phyloP scores from a whole-genome alignment of 53 echinoderm and acorn worm genomes.

The Hippasteria phrygiana region DNA sequence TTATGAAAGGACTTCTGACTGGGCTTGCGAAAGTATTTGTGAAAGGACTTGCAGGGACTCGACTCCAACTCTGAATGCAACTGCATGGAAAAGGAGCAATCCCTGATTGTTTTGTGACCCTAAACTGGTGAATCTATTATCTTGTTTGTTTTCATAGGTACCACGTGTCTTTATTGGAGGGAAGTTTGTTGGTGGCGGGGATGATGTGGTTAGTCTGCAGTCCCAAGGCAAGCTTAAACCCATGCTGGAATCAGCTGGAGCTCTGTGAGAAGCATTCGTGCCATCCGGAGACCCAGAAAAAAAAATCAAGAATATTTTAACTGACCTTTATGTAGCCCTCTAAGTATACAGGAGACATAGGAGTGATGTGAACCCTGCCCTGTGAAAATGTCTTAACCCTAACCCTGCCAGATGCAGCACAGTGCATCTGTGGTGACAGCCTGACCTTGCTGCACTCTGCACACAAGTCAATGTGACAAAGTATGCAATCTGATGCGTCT shows the following conservation, averaged over 20 bases:
- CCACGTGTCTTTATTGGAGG: slow-evolving; percentile 92
- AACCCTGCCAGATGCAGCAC: too few species aligned
- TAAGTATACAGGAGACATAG: too few species aligned
- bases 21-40: too few species aligned
- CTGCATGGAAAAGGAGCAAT: background rate
- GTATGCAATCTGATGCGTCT: too few species aligned
- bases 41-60: too few species aligned
- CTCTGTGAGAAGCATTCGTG: slow-evolving; percentile 34
- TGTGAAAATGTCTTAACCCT: too few species aligned
- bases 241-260: slow-evolving; percentile 74
- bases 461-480: too few species aligned
- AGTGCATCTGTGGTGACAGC: too few species aligned
- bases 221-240: slow-evolving; percentile 62
- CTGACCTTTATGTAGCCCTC: background rate
- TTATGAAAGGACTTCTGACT: too few species aligned
- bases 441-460: too few species aligned
- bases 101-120: background rate
- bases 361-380: too few species aligned
- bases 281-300: background rate
- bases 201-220: slow-evolving; percentile 58
- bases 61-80: background rate
- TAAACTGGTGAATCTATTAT: background rate
- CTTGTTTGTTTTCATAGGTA: slow-evolving; percentile 62
- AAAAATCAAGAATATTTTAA: background rate
- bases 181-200: slow-evolving; percentile 85